These are phyloP conservation scores for Stenolophus ochropezus DNA, from an alignment of 2,888 invertebrate genomes.

Conservation along the genomic window DNA sequence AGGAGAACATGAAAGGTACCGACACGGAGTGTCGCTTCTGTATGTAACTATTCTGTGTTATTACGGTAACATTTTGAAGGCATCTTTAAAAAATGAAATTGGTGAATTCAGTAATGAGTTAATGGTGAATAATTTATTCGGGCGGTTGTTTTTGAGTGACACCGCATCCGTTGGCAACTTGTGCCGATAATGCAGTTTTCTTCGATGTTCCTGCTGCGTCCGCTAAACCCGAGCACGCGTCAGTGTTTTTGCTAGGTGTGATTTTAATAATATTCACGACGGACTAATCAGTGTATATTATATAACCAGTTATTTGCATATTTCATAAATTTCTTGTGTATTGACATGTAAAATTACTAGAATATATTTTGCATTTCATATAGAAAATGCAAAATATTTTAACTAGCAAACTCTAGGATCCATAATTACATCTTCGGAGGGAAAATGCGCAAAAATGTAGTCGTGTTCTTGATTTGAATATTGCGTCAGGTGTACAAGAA, in stretches of 20 bases:
- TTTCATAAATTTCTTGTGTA: conserved; percentile 43
- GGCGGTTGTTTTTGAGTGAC: no score
- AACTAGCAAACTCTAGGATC: neutral
- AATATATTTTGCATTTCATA: conserved; percentile 43
- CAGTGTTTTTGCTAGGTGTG: conserved; percentile 17
- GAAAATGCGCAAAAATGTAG: no score
- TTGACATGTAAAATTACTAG: conserved; percentile 37
- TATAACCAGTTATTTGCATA: conserved; percentile 44
- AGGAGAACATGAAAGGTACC: no score
- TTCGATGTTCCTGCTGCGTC: conserved; percentile 12
- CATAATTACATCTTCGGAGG: conserved; percentile 27
- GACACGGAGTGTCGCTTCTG: no score
- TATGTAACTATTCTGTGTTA: no score
- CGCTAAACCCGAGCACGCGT: conserved; percentile 21
- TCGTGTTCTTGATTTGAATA: no score
- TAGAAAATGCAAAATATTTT: conserved; percentile 41
- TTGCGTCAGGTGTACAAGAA: no score
- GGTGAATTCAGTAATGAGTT: no score
- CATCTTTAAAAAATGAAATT: no score
- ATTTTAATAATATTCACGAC: conserved; percentile 41
- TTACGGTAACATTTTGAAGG: no score
- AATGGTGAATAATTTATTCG: no score
- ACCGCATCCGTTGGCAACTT: neutral
- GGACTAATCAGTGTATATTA: conserved; percentile 41
- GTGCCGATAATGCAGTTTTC: conserved; percentile 1